Conservation (phyloP, 2,888 invertebrate genomes). For the Lymantria dispar region DNA sequence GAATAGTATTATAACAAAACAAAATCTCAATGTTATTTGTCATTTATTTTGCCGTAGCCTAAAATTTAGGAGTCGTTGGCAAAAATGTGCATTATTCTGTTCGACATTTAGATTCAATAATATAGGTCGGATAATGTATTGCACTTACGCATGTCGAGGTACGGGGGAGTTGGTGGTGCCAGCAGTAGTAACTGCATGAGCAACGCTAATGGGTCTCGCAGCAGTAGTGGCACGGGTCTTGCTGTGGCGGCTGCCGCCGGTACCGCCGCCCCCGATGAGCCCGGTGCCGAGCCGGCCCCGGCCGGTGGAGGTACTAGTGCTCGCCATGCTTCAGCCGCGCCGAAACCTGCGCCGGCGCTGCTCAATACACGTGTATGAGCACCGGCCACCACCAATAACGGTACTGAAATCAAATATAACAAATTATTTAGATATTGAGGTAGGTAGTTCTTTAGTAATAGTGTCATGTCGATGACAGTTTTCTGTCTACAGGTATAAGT, state of each 20-base stretch:
- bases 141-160: slow-evolving; percentile 88
- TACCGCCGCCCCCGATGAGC: slow-evolving; percentile 18
- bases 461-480: no score
- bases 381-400: slow-evolving; percentile 93
- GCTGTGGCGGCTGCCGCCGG: slow-evolving; percentile 16
- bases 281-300: slow-evolving; percentile 21
- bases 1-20: no score
- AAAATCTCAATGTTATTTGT: no score
- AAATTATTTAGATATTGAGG: not conserved
- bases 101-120: no score
- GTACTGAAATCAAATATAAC: slow-evolving; percentile 82
- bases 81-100: no score
- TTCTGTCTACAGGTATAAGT: no score
- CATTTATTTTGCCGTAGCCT: no score
- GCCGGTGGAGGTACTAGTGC: slow-evolving; percentile 26
- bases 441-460: no score
- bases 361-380: slow-evolving; percentile 90
- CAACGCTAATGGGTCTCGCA: slow-evolving; percentile 93
- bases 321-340: slow-evolving; percentile 47
- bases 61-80: no score
- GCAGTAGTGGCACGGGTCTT: slow-evolving; percentile 87
- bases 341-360: slow-evolving; percentile 51
- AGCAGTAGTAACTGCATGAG: slow-evolving; percentile 93
- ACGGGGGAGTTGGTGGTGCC: slow-evolving; percentile 89
- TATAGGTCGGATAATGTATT: no score